These are phyloP conservation scores for Agrilus cyanescens DNA, from an alignment of 2,888 invertebrate genomes.

Conservation along the genomic window DNA sequence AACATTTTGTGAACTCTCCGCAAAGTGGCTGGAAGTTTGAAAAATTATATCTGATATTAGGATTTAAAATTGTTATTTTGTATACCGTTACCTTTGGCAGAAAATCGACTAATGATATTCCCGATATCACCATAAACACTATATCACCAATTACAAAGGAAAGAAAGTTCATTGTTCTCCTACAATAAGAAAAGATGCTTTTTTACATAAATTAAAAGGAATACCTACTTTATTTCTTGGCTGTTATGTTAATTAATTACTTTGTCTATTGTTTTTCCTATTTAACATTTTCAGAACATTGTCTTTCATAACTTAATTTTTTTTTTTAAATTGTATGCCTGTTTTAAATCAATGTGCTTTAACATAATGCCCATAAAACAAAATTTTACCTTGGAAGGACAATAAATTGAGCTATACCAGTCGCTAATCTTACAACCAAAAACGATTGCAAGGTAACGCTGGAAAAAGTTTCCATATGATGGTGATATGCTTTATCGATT, in stretches of 20 bases:
- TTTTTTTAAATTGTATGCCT: too few species aligned
- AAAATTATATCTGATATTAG: not conserved
- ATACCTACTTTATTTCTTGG: too few species aligned
- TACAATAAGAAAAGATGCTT: constrained; percentile 20
- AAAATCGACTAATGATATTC: constrained; percentile 32
- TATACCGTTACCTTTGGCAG: constrained; percentile 31
- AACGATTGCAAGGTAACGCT: constrained; percentile 52
- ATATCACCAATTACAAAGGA: constrained; percentile 30
- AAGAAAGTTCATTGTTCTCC: constrained; percentile 29
- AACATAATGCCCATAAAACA: too few species aligned
- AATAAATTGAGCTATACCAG: constrained; percentile 41
- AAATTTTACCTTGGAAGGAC: constrained; percentile 41
- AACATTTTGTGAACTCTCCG: constrained; percentile 39
- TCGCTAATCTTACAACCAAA: constrained; percentile 47
- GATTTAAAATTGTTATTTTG: not conserved
- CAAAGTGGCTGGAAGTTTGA: constrained; percentile 30
- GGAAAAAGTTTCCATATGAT: constrained; percentile 53
- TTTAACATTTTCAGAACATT: too few species aligned
- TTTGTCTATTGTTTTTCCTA: too few species aligned
- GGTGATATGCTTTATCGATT: constrained; percentile 55
- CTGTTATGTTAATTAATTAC: too few species aligned
- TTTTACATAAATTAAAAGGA: too few species aligned
- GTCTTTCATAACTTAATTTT: too few species aligned
- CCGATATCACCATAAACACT: constrained; percentile 29
- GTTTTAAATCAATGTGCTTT: too few species aligned